Conservation (phyloP, 2,888 invertebrate species). For the Acronicta aceris region DNA sequence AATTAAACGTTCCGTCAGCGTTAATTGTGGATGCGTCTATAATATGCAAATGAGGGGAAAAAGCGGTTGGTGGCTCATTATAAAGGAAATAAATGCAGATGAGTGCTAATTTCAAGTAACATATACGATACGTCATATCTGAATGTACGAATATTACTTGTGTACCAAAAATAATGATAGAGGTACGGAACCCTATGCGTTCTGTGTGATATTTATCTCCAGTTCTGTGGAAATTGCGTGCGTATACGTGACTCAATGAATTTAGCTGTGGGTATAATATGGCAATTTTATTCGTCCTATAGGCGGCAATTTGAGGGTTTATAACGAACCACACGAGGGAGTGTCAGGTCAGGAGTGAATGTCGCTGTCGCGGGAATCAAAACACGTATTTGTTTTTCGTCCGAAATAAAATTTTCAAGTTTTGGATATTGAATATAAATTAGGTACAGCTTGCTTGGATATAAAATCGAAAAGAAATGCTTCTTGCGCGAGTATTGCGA, state of each 20-base stretch:
- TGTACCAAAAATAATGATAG: slow-evolving; percentile 4
- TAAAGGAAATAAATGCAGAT: slow-evolving; percentile 32
- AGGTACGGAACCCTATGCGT: slow-evolving; percentile 14
- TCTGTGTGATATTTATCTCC: slow-evolving; percentile 36
- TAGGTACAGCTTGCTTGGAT: neutral
- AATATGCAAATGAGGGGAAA: slow-evolving; percentile 46
- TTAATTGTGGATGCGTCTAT: slow-evolving; percentile 38
- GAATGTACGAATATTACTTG: slow-evolving; percentile 1
- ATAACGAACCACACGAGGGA: slow-evolving; percentile 70
- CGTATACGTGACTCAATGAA: slow-evolving; percentile 61
- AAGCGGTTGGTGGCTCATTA: slow-evolving; percentile 28
- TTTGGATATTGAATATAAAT: slow-evolving; percentile 53
- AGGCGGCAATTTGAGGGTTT: slow-evolving; percentile 72
- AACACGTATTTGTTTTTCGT: slow-evolving; percentile 63
- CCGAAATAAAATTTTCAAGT: slow-evolving; percentile 57
- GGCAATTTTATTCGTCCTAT: slow-evolving; percentile 68
- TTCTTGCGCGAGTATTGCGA: neutral
- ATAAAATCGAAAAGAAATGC: neutral
- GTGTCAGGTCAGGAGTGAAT: slow-evolving; percentile 50
- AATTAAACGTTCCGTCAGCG: slow-evolving; percentile 40
- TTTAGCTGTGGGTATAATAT: slow-evolving; percentile 55
- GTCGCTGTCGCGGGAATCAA: slow-evolving; percentile 52
- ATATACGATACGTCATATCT: slow-evolving; percentile 17
- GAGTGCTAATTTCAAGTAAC: slow-evolving; percentile 29
- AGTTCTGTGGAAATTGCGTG: slow-evolving; percentile 31